Evolutionary conservation across 2,888 invertebrate genomes (phyloP), one percentile per base, ranked within the genome.

Genomic region (Diloba caeruleocephala): DNA sequence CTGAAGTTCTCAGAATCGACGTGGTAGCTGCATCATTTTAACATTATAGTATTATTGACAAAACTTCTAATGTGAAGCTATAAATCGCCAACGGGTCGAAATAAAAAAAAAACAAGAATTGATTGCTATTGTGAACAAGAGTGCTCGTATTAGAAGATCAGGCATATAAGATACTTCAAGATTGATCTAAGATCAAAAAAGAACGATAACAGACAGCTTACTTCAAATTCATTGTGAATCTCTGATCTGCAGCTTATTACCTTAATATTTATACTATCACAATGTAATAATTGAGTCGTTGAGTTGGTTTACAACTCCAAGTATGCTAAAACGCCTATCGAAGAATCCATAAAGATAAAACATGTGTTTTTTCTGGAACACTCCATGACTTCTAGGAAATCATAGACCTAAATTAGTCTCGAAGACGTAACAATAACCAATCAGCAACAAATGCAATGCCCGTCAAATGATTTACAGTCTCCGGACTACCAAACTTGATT

Each of bases 401-500:
- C 19, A 39, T 23, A 45, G 31, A 25, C 43, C 43, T 25, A 64
- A 64, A 41, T 58, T 58, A 43, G n/a, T 10, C 12, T 21, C 29
- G 44, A 58, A 26, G 17, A 43, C 29, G 37, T 55, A 44, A 60
- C 62, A 46, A 45, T 34, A 23, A 31, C 42, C 31, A 43, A 57
- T 64, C 49, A 59, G 59, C 49, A 49, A 64, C 54, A 59, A 62
- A 70, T 55, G 68, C 52, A 71, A 49, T 34, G 44, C 48, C 38
- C 33, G 45, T 43, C 64, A 62, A 53, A 55, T 63, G 45, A 71
- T 71, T 60, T 51, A 59, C 59, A 56, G 34, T 52, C 51, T 42
- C 17, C 44, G 34, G 58, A 36, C 60, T 58, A n/a, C 59, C 54
- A 73, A 74, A 74, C 62, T 55, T 72, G 74, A 90, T 89, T 84